These are phyloP conservation scores for Ctena decussata DNA, from an alignment of 2,888 invertebrate species.

Conservation along the genomic window DNA sequence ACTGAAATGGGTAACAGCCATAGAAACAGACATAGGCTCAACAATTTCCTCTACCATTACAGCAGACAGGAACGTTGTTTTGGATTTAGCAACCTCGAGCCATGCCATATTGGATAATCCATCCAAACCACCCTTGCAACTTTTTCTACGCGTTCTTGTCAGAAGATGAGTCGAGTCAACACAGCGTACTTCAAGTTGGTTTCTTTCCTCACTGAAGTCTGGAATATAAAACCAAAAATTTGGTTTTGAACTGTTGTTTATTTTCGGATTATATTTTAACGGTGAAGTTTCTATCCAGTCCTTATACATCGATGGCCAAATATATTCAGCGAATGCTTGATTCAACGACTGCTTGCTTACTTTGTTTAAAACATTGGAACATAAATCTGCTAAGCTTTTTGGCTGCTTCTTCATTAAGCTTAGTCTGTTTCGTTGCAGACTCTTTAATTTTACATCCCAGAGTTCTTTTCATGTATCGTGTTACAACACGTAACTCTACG, in stretches of 20 bases:
- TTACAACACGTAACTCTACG: conserved; percentile 34
- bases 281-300: conserved; percentile 17
- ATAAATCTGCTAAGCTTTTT: conserved; percentile 18
- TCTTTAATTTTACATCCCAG: conserved; percentile 36
- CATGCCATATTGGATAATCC: conserved; percentile 41
- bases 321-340: conserved; percentile 38
- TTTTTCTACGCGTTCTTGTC: conserved; percentile 44
- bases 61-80: conserved; percentile 47
- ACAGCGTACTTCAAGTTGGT: conserved; percentile 58
- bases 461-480: conserved; percentile 44
- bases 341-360: conserved; percentile 45
- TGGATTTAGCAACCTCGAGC: conserved; percentile 46
- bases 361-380: conserved; percentile 23
- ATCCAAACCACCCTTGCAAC: conserved; percentile 49
- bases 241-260: not conserved
- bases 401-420: conserved; percentile 12
- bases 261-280: not conserved
- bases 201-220: conserved; percentile 33
- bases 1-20: conserved; percentile 55
- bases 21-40: conserved; percentile 59
- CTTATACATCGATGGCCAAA: conserved; percentile 31
- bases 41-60: conserved; percentile 59
- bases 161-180: conserved; percentile 58
- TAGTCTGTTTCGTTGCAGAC: conserved; percentile 24
- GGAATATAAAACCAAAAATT: conserved; percentile 49